These are phyloP conservation scores for Drosophila anomalata DNA, from an alignment of 2,888 invertebrate species.

Conservation along the genomic window DNA sequence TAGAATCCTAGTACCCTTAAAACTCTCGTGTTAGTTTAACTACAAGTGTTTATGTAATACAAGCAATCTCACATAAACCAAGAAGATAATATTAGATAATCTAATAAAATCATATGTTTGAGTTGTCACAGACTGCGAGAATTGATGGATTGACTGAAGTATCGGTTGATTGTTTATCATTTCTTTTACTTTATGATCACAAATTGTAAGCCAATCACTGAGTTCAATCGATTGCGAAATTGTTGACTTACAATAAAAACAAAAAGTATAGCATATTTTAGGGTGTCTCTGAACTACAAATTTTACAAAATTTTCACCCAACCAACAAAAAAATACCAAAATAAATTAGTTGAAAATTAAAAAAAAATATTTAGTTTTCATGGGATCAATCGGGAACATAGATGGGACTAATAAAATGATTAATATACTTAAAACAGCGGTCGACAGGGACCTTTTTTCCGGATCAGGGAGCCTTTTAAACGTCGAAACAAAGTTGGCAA, in stretches of 20 bases:
- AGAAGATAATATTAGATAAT: constrained; percentile 53
- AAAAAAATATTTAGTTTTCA: constrained; percentile 53
- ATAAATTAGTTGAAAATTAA: constrained; percentile 79
- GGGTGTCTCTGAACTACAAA: constrained; percentile 71
- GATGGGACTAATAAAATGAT: too few relatives aligned
- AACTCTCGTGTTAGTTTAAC: constrained; percentile 77
- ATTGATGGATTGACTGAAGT: constrained; percentile 42
- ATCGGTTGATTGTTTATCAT: constrained; percentile 66
- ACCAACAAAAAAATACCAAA: constrained; percentile 55
- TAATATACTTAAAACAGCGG: too few relatives aligned
- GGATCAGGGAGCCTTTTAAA: too few relatives aligned
- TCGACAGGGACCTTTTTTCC: too few relatives aligned
- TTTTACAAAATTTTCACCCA: constrained; percentile 48
- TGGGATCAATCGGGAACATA: constrained; percentile 23
- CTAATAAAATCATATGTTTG: constrained; percentile 64
- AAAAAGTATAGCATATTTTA: constrained; percentile 53
- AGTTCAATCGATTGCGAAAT: constrained; percentile 39
- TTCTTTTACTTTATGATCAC: constrained; percentile 7
- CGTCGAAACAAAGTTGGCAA: too few relatives aligned
- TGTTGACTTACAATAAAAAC: constrained; percentile 35
- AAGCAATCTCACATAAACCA: constrained; percentile 68
- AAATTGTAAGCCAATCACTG: constrained; percentile 32
- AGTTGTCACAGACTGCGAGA: constrained; percentile 75
- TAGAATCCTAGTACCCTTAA: constrained; percentile 21
- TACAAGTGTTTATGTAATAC: constrained; percentile 76